Evolutionary conservation across 2,888 invertebrate species (phyloP).

Genomic region (Cybosia mesomella): DNA sequence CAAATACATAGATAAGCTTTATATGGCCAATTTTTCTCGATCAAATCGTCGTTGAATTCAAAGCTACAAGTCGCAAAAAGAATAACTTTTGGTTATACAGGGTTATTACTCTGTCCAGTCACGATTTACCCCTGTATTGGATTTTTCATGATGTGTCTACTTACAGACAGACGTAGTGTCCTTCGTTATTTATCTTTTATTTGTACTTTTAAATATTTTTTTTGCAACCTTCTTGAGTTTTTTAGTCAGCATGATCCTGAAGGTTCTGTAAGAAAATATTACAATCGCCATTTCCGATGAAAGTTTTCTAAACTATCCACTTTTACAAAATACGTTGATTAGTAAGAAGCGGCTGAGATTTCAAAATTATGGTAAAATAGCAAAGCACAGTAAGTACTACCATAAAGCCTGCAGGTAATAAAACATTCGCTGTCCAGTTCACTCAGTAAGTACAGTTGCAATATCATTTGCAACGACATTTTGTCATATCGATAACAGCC

Average conservation of each 20-base stretch:
- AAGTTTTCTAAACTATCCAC: neutral
- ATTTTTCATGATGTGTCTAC: conserved; percentile 52
- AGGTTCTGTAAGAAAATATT: too few relatives aligned
- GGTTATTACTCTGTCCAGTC: conserved; percentile 50
- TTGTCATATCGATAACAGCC: conserved; percentile 15
- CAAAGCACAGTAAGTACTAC: neutral
- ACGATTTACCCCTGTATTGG: conserved; percentile 54
- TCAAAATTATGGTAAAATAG: neutral
- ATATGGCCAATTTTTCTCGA: conserved; percentile 52
- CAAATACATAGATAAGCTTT: too few relatives aligned
- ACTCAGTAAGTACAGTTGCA: conserved; percentile 11
- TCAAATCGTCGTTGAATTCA: conserved; percentile 39
- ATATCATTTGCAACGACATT: conserved; percentile 21
- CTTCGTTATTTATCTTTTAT: conserved; percentile 21
- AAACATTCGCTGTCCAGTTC: conserved; percentile 1
- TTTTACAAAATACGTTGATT: neutral
- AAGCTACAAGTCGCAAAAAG: conserved; percentile 34
- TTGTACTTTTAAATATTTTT: neutral
- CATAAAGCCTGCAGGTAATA: neutral
- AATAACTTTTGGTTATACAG: conserved; percentile 46
- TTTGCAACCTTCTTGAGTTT: neutral
- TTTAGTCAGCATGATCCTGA: neutral
- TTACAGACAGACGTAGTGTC: conserved; percentile 39
- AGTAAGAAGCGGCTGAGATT: neutral
- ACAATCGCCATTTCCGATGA: too few relatives aligned